These are phyloP conservation scores for Pterophyllum scalare DNA, from an alignment of 2,113 vertebrate genomes.

Conservation along the genomic window DNA sequence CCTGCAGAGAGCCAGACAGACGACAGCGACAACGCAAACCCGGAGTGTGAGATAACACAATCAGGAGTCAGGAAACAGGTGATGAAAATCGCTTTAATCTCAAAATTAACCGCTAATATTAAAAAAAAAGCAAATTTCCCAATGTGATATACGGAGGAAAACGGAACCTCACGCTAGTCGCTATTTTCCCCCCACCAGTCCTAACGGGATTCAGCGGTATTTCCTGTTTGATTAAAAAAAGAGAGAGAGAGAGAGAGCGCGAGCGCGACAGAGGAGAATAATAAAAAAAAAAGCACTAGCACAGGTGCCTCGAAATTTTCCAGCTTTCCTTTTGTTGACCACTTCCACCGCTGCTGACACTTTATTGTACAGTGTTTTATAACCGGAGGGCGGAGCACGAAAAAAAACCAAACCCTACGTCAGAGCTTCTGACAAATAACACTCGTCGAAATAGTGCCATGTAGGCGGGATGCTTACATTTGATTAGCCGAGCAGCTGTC, in stretches of 20 bases:
- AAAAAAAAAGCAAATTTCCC: not conserved
- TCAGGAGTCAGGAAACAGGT: not conserved
- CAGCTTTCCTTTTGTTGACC: not conserved
- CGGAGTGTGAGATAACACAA: not conserved
- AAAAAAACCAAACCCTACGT: not conserved
- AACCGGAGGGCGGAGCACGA: constrained; percentile 60
- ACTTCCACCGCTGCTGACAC: constrained; percentile 7
- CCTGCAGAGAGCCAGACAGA: not conserved
- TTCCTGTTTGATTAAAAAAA: not conserved
- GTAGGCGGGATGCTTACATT: not conserved
- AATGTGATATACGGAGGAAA: not conserved
- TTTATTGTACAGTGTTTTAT: constrained; percentile 75
- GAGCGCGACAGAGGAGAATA: not conserved
- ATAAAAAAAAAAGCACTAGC: accelerated
- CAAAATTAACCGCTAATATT: not conserved
- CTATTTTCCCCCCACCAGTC: not conserved
- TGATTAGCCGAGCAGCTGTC: constrained; percentile 61
- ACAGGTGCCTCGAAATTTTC: accelerated
- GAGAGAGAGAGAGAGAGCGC: accelerated
- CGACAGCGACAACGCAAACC: not conserved
- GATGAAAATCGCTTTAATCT: not conserved
- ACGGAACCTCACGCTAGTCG: not conserved
- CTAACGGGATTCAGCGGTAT: not conserved
- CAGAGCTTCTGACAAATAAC: not conserved
- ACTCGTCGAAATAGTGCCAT: constrained; percentile 10